A percentile compares a stretch with the other conserved stretches of the same genome.
phyloP scores from a whole-genome alignment of 1,140 invertebrate genomes.

The Aphidius ervi region DNA sequence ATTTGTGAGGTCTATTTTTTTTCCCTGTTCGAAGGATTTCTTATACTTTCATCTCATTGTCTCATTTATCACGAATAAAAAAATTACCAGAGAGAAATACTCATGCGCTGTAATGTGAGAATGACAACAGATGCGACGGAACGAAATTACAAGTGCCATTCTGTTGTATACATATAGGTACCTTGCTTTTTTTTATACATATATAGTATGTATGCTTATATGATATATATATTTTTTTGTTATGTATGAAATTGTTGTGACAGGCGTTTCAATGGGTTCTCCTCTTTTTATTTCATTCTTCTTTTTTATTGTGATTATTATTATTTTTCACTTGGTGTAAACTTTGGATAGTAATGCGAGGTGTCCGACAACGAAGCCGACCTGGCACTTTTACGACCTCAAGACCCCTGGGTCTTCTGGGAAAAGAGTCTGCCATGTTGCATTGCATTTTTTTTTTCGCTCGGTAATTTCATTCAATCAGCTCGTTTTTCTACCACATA shows the following conservation, averaged over 20 bases:
- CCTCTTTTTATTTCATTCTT: slow-evolving; percentile 15
- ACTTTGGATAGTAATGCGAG: slow-evolving; percentile 22
- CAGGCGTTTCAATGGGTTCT: slow-evolving; percentile 35
- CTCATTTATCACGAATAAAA: slow-evolving; percentile 5
- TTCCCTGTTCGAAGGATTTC: too few species aligned
- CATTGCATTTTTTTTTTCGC: slow-evolving; percentile 4
- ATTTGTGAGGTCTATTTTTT: too few species aligned
- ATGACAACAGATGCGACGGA: slow-evolving; percentile 44
- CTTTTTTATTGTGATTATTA: slow-evolving; percentile 10
- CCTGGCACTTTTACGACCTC: slow-evolving; percentile 36
- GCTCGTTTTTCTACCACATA: slow-evolving; percentile 27
- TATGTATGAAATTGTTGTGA: slow-evolving; percentile 46
- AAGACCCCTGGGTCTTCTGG: slow-evolving; percentile 34
- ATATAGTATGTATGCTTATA: too few species aligned
- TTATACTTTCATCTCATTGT: slow-evolving; percentile 11
- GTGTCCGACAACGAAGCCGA: slow-evolving; percentile 13
- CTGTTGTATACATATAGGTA: slow-evolving; percentile 23
- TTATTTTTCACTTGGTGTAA: slow-evolving; percentile 3
- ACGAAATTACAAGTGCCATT: slow-evolving; percentile 42
- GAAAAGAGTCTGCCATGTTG: slow-evolving; percentile 29
- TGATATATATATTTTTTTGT: slow-evolving; percentile 28
- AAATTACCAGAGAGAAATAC: slow-evolving; percentile 16
- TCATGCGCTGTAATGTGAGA: slow-evolving; percentile 39
- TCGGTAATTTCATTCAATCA: slow-evolving; percentile 37
- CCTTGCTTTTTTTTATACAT: too few species aligned